Base-by-base conservation (phyloP, 2,888 invertebrate genomes). In the Nineta flava region DNA sequence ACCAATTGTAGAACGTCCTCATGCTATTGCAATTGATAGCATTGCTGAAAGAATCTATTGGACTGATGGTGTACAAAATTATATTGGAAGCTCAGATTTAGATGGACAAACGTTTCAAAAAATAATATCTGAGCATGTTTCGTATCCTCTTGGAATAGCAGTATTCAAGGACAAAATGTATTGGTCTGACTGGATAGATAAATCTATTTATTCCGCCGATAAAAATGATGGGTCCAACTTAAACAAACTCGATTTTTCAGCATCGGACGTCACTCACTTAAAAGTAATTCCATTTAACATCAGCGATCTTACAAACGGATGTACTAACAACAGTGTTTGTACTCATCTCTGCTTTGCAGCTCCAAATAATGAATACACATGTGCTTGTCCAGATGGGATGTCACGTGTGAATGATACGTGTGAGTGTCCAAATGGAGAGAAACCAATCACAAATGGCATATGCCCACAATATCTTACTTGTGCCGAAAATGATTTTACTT, bases 101-200 rank as follows among this genome's bases (percentile, higher is more conserved):
- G 74, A 86, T 56, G 88, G 88, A 0, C 69, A 70, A 40, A 62
- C 68, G 50, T 79, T 87, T 57, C 76, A 74, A 54, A 79, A 79
- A 7, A 65, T 83, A 50, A 76, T 77, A 50, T 76, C 76, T 1
- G n/a, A n/a, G n/a, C 74, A 77, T 44, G 80, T 85, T 0, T 75
- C 81, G 0, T 90, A 91, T 72, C 91, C 91, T 5, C 92, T 90
- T 61, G 84, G 88, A 0, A 82, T 92, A 0, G 87, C 83, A 0
- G 81, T 92, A 0, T 81, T 86, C 59, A 92, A 26, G 65, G 83
- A 86, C 58, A 75, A 76, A 56, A 78, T 93, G 74, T 91, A 84
- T 60, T 92, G 91, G 91, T 86, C 90, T 59, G 92, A 92, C 62
- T 90, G 87, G 88, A 83, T 82, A 57, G 77, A 78, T 46, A 81